Evolutionary conservation across 2,797 vertebrate genomes (phyloP), one percentile per base, ranked within the genome.

Genomic region (Mycteria americana): DNA sequence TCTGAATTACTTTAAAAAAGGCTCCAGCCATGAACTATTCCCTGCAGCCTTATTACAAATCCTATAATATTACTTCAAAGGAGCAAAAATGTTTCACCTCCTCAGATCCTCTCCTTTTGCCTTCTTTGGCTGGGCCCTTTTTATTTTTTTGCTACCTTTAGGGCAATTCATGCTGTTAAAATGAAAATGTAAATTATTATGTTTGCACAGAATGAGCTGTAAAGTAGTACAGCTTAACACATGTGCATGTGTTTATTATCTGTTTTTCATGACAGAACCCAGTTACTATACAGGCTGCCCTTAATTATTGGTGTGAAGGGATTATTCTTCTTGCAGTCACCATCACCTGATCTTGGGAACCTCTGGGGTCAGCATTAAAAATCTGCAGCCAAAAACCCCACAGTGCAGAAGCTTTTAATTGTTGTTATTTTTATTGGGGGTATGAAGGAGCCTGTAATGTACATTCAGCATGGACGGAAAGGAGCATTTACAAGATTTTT

Each of bases 151-250:
- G 96, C 96, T 98, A 87, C 97, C 97, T 97, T 97, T 89, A 94
- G 97, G 97, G 97, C 94, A 97, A 96, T 93, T 97, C 97, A 90
- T 92, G 98, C 97, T 93, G 97, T 93, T 97, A 97, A 98, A 98
- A 98, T 97, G 95, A 97, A 98, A 98, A 98, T 98, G 97, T 96
- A 98, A 98, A 98, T 98, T 95, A 98, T 97, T 96, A 95, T 96
- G 95, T 97, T 98, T 98, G 97, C 97, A 95, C 97, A 98, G 96
- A 98, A 98, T 73, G 97, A 98, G 97, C 97, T 98, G 98, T 98
- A 98, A 98, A 98, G 97, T 98, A 98, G 97, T 84, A 35, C 97
- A 98, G 98, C 98, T 98, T 98, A 98, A 98, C 98, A 98, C 98
- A 76, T 98, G 97, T 95, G 96, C 97, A 98, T 87, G 98, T 98